Conservation (phyloP, 2,797 vertebrate genomes). For the Argya squamiceps region DNA sequence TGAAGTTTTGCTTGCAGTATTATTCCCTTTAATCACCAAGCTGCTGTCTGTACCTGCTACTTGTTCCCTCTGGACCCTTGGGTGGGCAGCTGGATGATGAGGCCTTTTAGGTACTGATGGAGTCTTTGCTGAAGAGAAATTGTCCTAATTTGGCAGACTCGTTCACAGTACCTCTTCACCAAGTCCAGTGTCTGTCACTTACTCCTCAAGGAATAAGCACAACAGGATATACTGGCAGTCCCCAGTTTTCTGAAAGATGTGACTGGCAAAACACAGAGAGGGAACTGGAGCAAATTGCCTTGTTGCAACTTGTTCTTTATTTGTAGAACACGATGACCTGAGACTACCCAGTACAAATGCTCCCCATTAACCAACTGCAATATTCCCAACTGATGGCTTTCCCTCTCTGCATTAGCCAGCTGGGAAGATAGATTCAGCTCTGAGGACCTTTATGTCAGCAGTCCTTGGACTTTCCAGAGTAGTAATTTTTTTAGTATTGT, state of each 20-base stretch:
- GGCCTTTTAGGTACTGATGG: not conserved
- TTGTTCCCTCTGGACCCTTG: not conserved
- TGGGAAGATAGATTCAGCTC: slow-evolving; percentile 14
- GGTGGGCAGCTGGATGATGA: not conserved
- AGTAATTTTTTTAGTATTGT: not conserved
- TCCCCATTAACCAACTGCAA: rapidly evolving
- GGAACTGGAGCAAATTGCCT: not conserved
- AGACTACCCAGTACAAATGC: not conserved
- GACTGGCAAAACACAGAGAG: not conserved
- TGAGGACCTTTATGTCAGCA: not conserved
- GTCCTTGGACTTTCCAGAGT: not conserved
- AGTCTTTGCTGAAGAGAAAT: not conserved
- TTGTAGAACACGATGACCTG: not conserved
- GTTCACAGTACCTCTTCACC: not conserved
- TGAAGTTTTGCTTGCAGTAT: not conserved
- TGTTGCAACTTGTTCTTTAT: not conserved
- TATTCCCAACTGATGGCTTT: not conserved
- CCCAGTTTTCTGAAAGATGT: not conserved
- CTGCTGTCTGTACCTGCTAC: not conserved
- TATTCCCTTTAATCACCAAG: not conserved
- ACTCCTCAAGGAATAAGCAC: not conserved
- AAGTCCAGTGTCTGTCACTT: not conserved
- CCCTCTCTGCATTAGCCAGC: not conserved
- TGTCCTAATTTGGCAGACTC: not conserved
- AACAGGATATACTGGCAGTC: not conserved